A percentile compares a stretch with the other conserved stretches of the same genome.
Conservation (phyloP, 2,888 invertebrate genomes). For the Eilema griseolum region DNA sequence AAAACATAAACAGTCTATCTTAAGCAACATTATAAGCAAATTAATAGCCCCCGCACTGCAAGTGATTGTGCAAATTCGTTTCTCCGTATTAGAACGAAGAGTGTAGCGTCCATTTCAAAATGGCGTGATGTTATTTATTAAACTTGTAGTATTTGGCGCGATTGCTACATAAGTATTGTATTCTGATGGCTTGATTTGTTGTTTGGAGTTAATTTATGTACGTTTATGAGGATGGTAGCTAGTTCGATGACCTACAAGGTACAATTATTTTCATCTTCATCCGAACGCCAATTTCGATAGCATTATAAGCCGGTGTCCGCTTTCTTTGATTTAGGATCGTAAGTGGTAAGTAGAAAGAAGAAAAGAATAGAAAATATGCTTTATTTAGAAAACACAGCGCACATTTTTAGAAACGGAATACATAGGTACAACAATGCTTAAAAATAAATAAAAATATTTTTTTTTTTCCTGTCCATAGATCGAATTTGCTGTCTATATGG, state of each 20-base stretch:
- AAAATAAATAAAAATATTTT: no score
- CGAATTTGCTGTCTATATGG: no score
- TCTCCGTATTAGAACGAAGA: slow-evolving; percentile 36
- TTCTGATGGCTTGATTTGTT: slow-evolving; percentile 4
- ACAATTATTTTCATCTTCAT: not conserved
- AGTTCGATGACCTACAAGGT: slow-evolving; percentile 5
- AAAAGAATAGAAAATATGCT: no score
- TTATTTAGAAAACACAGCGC: no score
- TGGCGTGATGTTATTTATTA: slow-evolving; percentile 11
- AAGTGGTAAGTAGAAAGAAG: no score
- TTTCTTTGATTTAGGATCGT: no score
- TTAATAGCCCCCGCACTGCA: slow-evolving; percentile 34
- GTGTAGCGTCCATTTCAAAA: slow-evolving; percentile 20
- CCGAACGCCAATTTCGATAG: no score
- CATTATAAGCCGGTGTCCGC: no score
- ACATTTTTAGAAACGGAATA: no score
- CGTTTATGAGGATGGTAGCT: not conserved
- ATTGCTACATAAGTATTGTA: slow-evolving; percentile 11
- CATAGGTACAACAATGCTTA: no score
- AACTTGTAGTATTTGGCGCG: not conserved
- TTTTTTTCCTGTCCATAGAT: no score
- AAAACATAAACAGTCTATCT: not conserved
- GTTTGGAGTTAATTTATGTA: not conserved
- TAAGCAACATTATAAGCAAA: slow-evolving; percentile 19
- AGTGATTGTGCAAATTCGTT: slow-evolving; percentile 40